These are phyloP conservation scores for Malurus splendens DNA, from an alignment of 2,797 vertebrate species.

Conservation along the genomic window DNA sequence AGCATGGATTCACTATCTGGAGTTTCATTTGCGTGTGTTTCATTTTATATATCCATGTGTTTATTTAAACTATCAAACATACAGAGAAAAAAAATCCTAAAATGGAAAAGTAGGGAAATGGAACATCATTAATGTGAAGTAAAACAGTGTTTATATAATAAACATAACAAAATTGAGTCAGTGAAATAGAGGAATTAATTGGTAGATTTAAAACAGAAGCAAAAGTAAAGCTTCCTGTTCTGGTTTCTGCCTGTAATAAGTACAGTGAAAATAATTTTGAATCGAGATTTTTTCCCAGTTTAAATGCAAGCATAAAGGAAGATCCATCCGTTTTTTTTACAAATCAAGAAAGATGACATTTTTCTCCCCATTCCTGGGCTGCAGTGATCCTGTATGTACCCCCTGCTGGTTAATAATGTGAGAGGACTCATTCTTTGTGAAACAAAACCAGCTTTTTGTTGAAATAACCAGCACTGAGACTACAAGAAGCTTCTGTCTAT, in stretches of 20 bases:
- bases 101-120: neutral
- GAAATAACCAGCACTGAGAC: neutral
- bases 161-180: neutral
- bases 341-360: neutral
- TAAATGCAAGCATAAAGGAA: neutral
- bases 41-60: neutral
- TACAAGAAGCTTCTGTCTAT: neutral
- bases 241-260: neutral
- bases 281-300: neutral
- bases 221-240: conserved; percentile 9
- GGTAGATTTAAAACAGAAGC: conserved; percentile 13
- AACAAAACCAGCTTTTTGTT: neutral
- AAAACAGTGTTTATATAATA: conserved; percentile 3
- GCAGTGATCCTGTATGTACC: neutral
- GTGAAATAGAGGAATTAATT: neutral
- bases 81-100: neutral
- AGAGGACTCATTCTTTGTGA: neutral
- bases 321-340: neutral
- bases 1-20: neutral
- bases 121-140: neutral
- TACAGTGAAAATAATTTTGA: neutral
- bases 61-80: neutral
- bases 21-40: neutral
- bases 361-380: neutral
- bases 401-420: neutral